phyloP scores from a whole-genome alignment of 2,797 vertebrate genomes.

The Anabacerthia variegaticeps region DNA sequence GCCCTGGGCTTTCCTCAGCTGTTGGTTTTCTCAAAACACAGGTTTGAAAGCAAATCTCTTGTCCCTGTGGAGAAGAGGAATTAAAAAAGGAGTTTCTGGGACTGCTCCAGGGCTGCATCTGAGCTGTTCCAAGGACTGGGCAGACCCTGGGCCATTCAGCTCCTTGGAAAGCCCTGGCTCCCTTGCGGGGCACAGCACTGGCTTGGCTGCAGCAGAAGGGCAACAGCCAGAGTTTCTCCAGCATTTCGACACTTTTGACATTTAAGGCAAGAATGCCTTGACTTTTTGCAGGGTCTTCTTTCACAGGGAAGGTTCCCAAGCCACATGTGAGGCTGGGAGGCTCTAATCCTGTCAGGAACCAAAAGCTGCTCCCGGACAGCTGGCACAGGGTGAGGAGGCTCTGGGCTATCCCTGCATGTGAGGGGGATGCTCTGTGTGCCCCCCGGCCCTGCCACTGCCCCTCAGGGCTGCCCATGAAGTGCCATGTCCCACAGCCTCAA shows the following conservation, averaged over 20 bases:
- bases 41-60: background rate
- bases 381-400: rapidly evolving
- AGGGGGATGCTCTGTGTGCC: background rate
- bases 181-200: rapidly evolving
- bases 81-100: background rate
- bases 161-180: background rate
- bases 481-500: background rate
- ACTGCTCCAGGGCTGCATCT: background rate
- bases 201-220: background rate
- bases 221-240: background rate
- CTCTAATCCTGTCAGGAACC: background rate
- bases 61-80: background rate
- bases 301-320: background rate
- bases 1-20: background rate
- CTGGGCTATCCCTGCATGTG: rapidly evolving
- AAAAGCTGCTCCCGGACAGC: rapidly evolving
- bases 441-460: rapidly evolving
- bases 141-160: background rate
- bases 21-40: background rate
- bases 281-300: background rate
- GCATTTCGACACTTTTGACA: background rate
- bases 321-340: background rate
- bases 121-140: background rate
- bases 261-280: background rate
- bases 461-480: background rate